Percentiles rank a stretch among this genome's conserved stretches.
phyloP scores from a whole-genome alignment of 2,113 vertebrate species.

The Notothenia rossii region DNA sequence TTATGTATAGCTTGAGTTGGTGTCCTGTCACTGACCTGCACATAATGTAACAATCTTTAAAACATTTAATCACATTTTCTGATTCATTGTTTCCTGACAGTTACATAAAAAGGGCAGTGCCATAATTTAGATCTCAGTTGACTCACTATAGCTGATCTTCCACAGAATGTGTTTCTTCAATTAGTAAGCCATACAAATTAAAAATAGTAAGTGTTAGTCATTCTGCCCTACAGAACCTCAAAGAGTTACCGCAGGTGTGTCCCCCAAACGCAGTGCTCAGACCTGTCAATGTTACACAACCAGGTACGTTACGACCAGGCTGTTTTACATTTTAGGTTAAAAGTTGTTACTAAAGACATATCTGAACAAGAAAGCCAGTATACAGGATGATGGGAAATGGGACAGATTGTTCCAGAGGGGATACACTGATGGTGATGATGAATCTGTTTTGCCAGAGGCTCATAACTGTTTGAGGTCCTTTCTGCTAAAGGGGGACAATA shows the following conservation, averaged over 20 bases:
- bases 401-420: slow-evolving; percentile 20
- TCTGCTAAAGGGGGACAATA: slow-evolving; percentile 8
- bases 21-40: background rate
- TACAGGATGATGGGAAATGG: slow-evolving; percentile 29
- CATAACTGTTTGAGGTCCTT: slow-evolving; percentile 17
- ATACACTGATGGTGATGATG: slow-evolving; percentile 45
- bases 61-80: no score
- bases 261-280: slow-evolving; percentile 40
- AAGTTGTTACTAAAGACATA: background rate
- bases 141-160: slow-evolving; percentile 40
- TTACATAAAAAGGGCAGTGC: slow-evolving; percentile 24
- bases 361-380: slow-evolving; percentile 20
- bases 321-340: background rate
- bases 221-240: slow-evolving; percentile 4
- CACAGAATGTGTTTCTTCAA: slow-evolving; percentile 4
- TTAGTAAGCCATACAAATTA: slow-evolving; percentile 40
- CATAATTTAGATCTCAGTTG: slow-evolving; percentile 16
- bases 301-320: background rate
- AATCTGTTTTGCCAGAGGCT: slow-evolving; percentile 43
- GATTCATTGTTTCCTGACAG: slow-evolving; percentile 4
- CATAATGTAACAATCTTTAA: background rate
- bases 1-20: background rate
- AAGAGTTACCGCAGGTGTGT: slow-evolving; percentile 49
- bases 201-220: slow-evolving; percentile 11
- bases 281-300: slow-evolving; percentile 51